Percentiles rank a stretch among this genome's conserved stretches.
Evolutionary conservation across 2,113 vertebrate species (phyloP).

Genomic region (Otis tarda): DNA sequence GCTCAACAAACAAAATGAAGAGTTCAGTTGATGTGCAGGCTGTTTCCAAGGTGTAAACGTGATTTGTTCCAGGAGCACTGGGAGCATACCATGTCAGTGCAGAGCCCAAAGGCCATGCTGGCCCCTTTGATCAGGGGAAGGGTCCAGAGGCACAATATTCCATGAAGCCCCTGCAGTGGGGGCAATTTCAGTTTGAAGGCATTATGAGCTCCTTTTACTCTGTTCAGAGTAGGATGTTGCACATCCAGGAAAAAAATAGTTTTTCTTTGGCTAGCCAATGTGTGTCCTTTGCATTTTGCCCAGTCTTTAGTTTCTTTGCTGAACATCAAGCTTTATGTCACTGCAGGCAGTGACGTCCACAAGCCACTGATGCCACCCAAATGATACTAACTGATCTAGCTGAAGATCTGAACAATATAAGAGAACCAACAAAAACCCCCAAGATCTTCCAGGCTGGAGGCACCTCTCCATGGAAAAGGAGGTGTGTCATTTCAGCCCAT

Average conservation of each 20-base stretch:
- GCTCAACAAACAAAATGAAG: not conserved
- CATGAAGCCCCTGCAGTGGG: no score
- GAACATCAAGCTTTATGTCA: not conserved
- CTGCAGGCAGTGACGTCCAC: accelerated
- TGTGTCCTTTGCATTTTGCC: not conserved
- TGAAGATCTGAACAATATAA: not conserved
- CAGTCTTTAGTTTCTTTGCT: not conserved
- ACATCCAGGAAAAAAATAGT: not conserved
- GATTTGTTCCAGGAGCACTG: not conserved
- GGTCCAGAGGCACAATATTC: accelerated
- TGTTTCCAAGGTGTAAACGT: not conserved
- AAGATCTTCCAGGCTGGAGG: not conserved
- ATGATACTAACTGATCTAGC: not conserved
- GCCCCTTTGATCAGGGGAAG: not conserved
- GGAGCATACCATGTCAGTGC: accelerated
- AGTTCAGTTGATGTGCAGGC: not conserved
- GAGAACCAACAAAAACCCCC: not conserved
- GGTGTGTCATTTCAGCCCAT: not conserved
- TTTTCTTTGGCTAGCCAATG: not conserved
- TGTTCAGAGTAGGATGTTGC: not conserved
- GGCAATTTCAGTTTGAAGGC: not conserved
- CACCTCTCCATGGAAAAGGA: not conserved
- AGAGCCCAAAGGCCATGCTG: accelerated
- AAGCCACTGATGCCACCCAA: not conserved
- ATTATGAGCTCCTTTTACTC: not conserved